Percentiles rank a stretch among this genome's conserved stretches.
phyloP scores from a whole-genome alignment of 2,888 invertebrate species.

The Xiphydria camelus region DNA sequence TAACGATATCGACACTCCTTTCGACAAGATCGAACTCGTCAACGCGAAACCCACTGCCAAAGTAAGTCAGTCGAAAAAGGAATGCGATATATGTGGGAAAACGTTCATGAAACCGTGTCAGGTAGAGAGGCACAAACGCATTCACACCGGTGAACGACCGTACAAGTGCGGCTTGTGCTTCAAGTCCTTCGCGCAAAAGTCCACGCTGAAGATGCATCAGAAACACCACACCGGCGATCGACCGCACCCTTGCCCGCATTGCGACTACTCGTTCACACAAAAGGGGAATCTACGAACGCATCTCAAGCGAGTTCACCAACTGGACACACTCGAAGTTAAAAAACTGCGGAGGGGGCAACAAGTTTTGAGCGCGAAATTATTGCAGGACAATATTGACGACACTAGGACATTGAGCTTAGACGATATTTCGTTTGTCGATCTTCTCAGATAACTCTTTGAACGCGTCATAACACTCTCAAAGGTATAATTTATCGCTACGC shows the following conservation, averaged over 20 bases:
- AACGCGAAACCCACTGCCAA: not conserved
- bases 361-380: slow-evolving; percentile 29
- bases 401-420: slow-evolving; percentile 38
- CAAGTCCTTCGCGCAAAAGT: slow-evolving; percentile 66
- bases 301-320: slow-evolving; percentile 59
- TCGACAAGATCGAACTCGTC: not conserved
- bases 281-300: slow-evolving; percentile 66
- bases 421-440: slow-evolving; percentile 44
- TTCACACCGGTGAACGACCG: slow-evolving; percentile 65
- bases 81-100: slow-evolving; percentile 59
- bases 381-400: slow-evolving; percentile 32
- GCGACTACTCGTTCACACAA: slow-evolving; percentile 64
- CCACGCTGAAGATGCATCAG: slow-evolving; percentile 64
- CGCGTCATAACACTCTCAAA: too few species aligned
- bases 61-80: slow-evolving; percentile 27
- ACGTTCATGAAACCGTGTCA: slow-evolving; percentile 62
- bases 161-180: slow-evolving; percentile 64
- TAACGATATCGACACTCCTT: not conserved
- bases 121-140: slow-evolving; percentile 60
- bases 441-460: slow-evolving; percentile 32
- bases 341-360: slow-evolving; percentile 34
- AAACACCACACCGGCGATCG: slow-evolving; percentile 64
- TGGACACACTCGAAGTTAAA: slow-evolving; percentile 32
- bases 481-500: too few species aligned
- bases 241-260: slow-evolving; percentile 63